Conservation (phyloP, 2,797 vertebrate species). For the Sarcophilus harrisii region DNA sequence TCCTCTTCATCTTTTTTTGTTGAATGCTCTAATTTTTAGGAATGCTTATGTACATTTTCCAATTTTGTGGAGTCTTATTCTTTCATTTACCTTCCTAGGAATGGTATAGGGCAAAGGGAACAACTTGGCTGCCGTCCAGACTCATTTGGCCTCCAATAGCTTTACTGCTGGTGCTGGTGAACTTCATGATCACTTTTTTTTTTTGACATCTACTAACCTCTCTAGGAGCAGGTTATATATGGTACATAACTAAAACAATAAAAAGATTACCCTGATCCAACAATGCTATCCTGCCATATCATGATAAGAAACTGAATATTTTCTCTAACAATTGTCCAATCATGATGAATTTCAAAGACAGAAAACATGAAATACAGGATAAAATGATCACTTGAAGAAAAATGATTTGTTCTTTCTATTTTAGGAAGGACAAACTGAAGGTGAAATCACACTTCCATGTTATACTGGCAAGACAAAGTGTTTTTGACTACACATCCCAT, state of each 20-base stretch:
- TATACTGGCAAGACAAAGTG: not conserved
- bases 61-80: not conserved
- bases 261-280: not conserved
- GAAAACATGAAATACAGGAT: not conserved
- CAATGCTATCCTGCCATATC: not conserved
- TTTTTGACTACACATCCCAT: not conserved
- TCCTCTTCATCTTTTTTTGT: not conserved
- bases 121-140: not conserved
- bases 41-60: not conserved
- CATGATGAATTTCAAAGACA: not conserved
- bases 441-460: not conserved
- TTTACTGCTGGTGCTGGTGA: not conserved
- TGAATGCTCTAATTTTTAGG: not conserved
- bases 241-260: not conserved
- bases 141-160: not conserved
- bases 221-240: not conserved
- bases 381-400: not conserved
- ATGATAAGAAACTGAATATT: not conserved
- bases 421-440: not conserved
- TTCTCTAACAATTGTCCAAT: not conserved
- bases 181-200: not conserved
- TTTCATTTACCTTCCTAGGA: not conserved
- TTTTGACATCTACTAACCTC: not conserved
- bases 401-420: not conserved
- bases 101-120: not conserved